Evolutionary conservation across 2,888 invertebrate species (phyloP), one percentile per base, ranked within the genome.

Genomic region (Drosophila conformis): DNA sequence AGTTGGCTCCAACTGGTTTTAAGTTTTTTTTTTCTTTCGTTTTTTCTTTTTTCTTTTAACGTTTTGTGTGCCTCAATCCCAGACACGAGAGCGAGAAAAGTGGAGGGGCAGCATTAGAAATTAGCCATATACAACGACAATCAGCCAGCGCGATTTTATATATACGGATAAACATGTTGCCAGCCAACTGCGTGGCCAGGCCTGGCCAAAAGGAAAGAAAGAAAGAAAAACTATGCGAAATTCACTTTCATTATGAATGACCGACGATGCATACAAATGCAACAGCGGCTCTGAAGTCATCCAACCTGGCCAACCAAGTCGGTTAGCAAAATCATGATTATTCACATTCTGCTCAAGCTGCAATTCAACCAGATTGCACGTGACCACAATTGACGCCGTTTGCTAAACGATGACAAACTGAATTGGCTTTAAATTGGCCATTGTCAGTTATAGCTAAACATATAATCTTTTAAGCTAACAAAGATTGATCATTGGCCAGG

Each of bases 161-260:
- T 46, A 15, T 15, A 56, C 63, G 73, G 74, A 74, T 78, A 73
- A 81, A 83, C 46, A 25, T 66, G 79, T 69, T 72, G 64, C 51
- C 61, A 60, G 57, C 76, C 49, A 10, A 13, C 15, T 31, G 38
- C 8, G 21, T 21, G 33, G 15, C 52, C 31, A 42, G 49, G 46
- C n/a, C 29, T 46, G 31, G 40, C 25, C 35, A 18, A 53, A 51
- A 56, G 35, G 54, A 54, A 33, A 25, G 54, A 36, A 63, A 54
- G 67, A 81, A 74, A 78, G 69, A 83, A 83, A 71, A 72, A 72
- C 76, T 78, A 73, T 83, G 84, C 83, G 91, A 91, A 87, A 91
- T 91, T 91, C 91, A 91, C 92, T 92, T 91, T 91, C 91, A 91
- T 91, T 92, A 91, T 90, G 85, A 90, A 91, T 87, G 81, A 68